Base-by-base conservation (phyloP, 1,140 invertebrate genomes). In the Monomorium pharaonis region DNA sequence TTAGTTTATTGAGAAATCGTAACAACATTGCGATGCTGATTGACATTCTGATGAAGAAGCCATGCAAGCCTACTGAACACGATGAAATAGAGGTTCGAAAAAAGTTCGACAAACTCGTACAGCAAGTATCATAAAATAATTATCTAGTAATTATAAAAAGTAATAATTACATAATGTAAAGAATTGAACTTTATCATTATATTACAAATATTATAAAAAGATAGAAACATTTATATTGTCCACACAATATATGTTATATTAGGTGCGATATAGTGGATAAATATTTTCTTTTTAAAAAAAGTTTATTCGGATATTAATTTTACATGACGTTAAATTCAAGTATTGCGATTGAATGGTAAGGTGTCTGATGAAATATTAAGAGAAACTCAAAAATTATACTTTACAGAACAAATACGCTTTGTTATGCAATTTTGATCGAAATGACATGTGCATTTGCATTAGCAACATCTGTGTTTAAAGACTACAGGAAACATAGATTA, bases 1-100 rank as follows among this genome's bases (percentile, higher is more conserved):
- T 78, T 12, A 44, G 27, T 27, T 51, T 90, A 37, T 51, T 87
- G 18, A 58, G 14, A 0, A 90, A 90, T 44, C 62, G 16, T 0
- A n/a, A 47, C 4, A 51, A 30, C 6, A 77, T 90, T 18, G 27
- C 24, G 12, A 51, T 21, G 0, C 21, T 90, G 2, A 56, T 44
- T 3, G 49, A 47, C 3, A 87, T 47, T 49, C 44, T 90, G 16
- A 62, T 76, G 37, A 62, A 76, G 18, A 76, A 88, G 21, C 63
- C 78, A 7, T 93, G 87, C 7, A 27, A n/a, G 0, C 69, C 86
- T 1, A 18, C 37, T 1, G 77, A 89, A 54, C 12, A 60, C 0
- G 75, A 67, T 21, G 92, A 93, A 65, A 76, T 47, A 0, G 10
- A 72, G 18, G 92, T 92, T 75, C 56, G 86, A 21, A 42, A 67